These are phyloP conservation scores for Lanistes nyassanus DNA, from an alignment of 1,140 invertebrate species.

Conservation along the genomic window DNA sequence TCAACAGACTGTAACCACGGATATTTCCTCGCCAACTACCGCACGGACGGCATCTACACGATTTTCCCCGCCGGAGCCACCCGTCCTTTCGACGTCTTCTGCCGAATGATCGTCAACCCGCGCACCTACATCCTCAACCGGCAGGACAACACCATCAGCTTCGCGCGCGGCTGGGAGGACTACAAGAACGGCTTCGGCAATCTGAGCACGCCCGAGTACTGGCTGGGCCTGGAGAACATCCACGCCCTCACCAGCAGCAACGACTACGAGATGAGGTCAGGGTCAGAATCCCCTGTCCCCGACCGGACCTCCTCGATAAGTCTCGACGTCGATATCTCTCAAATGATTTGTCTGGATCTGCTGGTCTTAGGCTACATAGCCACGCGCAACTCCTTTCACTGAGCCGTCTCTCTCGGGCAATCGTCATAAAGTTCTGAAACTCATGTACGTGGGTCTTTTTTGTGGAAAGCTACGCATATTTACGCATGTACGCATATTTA, in stretches of 20 bases:
- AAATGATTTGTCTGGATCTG: background rate
- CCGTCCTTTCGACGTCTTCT: slow-evolving; percentile 8
- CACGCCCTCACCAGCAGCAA: slow-evolving; percentile 11
- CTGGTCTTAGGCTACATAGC: too few relatives aligned
- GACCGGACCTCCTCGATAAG: too few relatives aligned
- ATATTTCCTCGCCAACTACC: background rate
- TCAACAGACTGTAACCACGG: slow-evolving; percentile 16
- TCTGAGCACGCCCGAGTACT: slow-evolving; percentile 1
- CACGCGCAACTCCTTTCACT: too few relatives aligned
- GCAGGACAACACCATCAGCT: slow-evolving; percentile 7
- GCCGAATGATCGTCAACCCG: slow-evolving; percentile 10
- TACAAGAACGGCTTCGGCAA: slow-evolving; percentile 24
- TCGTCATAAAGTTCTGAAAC: background rate
- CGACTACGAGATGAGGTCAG: slow-evolving; percentile 14
- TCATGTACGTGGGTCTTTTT: background rate
- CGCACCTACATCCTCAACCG: slow-evolving; percentile 27
- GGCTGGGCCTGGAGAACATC: slow-evolving; percentile 25
- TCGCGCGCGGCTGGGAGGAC: slow-evolving; percentile 15
- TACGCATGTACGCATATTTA: background rate
- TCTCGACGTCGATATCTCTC: background rate
- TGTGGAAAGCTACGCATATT: background rate
- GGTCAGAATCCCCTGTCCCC: too few relatives aligned
- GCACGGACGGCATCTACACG: slow-evolving; percentile 12
- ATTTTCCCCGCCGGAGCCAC: background rate
- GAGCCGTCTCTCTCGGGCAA: too few relatives aligned